Evolutionary conservation across 2,888 invertebrate species (phyloP).

Genomic region (Mesorhabditis belari): DNA sequence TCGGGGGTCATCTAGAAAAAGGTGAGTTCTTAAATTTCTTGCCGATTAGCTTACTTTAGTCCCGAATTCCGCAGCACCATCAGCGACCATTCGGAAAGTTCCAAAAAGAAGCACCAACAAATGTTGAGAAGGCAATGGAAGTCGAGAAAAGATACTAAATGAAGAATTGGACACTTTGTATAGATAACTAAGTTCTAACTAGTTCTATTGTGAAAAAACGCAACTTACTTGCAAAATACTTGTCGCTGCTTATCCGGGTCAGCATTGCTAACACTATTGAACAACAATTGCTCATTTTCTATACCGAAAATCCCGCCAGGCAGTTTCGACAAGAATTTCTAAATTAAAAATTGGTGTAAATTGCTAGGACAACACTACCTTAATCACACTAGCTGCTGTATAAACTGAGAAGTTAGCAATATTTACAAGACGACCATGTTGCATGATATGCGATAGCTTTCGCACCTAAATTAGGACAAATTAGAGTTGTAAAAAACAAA

Average conservation of each 20-base stretch:
- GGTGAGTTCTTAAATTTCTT: constrained; percentile 57
- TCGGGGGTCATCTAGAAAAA: constrained; percentile 86
- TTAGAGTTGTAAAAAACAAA: background rate
- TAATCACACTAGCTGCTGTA: constrained; percentile 93
- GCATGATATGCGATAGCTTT: constrained; percentile 52
- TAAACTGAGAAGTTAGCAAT: constrained; percentile 80
- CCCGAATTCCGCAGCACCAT: constrained; percentile 78
- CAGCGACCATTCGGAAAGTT: constrained; percentile 88
- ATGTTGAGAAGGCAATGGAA: constrained; percentile 80
- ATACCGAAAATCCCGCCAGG: constrained; percentile 92
- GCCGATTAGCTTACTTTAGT: constrained; percentile 62
- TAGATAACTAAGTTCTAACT: background rate
- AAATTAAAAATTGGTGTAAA: constrained; percentile 16
- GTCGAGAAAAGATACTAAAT: constrained; percentile 76
- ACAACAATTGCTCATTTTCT: constrained; percentile 80
- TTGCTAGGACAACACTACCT: constrained; percentile 56
- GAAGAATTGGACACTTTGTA: background rate
- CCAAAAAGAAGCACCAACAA: constrained; percentile 89
- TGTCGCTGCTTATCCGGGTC: constrained; percentile 71
- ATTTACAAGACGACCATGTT: constrained; percentile 53
- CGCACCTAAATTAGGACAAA: constrained; percentile 37
- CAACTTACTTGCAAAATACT: constrained; percentile 76
- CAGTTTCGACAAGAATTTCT: constrained; percentile 88
- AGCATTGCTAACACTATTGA: constrained; percentile 74
- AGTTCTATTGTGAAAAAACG: background rate